These are phyloP conservation scores for Pelobates fuscus DNA, from an alignment of 2,113 vertebrate genomes.

Conservation along the genomic window DNA sequence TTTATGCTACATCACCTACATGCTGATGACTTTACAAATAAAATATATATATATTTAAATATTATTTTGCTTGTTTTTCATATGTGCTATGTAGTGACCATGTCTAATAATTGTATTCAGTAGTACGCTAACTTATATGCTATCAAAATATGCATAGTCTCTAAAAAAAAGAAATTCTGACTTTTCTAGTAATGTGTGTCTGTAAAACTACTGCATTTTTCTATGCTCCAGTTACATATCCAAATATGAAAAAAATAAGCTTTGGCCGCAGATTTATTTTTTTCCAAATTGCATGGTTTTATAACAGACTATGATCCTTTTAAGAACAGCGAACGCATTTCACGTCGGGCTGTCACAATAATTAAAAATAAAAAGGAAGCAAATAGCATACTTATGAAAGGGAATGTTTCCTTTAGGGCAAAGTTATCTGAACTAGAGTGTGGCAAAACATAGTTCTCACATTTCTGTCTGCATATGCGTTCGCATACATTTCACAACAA, in stretches of 20 bases:
- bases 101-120: too few relatives aligned
- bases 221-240: neutral
- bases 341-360: conserved; percentile 18
- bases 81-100: too few relatives aligned
- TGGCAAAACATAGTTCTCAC: neutral
- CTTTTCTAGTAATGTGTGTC: neutral
- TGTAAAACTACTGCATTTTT: conserved; percentile 12
- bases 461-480: neutral
- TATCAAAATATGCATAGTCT: too few relatives aligned
- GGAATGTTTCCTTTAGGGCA: conserved; percentile 13
- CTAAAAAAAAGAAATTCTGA: neutral
- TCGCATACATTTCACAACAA: neutral
- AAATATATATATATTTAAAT: too few relatives aligned
- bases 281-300: conserved; percentile 8
- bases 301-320: conserved; percentile 10
- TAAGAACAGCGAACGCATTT: conserved; percentile 5
- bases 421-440: conserved; percentile 22
- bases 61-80: too few relatives aligned
- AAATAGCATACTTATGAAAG: conserved; percentile 5
- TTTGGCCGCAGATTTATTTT: neutral
- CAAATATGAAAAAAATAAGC: neutral
- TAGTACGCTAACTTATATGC: too few relatives aligned
- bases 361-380: conserved; percentile 10
- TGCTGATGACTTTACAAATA: too few relatives aligned
- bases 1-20: too few relatives aligned